Percentiles rank a stretch among this genome's conserved stretches.
phyloP scores from a whole-genome alignment of 2,113 vertebrate species.

The Elephas maximus region DNA sequence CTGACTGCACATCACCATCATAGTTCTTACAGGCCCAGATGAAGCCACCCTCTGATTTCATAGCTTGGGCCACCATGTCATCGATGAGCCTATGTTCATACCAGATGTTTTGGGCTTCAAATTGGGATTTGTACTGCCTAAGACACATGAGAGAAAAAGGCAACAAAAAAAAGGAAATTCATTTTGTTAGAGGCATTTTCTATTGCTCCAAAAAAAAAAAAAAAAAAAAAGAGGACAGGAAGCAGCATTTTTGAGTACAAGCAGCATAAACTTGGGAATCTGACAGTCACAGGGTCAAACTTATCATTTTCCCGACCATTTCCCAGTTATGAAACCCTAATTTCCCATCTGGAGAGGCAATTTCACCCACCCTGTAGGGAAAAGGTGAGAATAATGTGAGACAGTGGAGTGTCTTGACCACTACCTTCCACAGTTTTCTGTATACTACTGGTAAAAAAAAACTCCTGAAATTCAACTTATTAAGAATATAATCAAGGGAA shows the following conservation, averaged over 20 bases:
- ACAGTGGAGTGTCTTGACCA: background rate
- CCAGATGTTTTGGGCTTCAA: slow-evolving; percentile 97
- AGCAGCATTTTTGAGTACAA: background rate
- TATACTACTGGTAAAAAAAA: background rate
- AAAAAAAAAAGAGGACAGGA: background rate
- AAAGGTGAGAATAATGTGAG: background rate
- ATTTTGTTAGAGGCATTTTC: background rate
- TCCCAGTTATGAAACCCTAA: background rate
- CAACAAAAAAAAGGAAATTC: background rate
- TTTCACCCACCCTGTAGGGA: background rate
- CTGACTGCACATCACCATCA: slow-evolving; percentile 98
- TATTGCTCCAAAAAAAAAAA: background rate
- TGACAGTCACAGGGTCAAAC: background rate
- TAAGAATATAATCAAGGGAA: background rate
- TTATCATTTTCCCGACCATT: background rate
- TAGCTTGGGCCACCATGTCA: slow-evolving; percentile 99
- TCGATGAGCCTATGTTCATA: slow-evolving; percentile 99
- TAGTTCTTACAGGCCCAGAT: slow-evolving; percentile 99
- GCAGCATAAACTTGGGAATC: background rate
- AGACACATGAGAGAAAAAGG: slow-evolving; percentile 11
- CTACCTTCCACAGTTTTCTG: background rate
- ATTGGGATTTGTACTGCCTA: slow-evolving; percentile 95
- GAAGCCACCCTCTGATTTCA: slow-evolving; percentile 99
- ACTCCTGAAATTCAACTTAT: background rate
- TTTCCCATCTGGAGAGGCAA: background rate